Conservation (phyloP, 2,113 vertebrate genomes). For the Cervus canadensis region DNA sequence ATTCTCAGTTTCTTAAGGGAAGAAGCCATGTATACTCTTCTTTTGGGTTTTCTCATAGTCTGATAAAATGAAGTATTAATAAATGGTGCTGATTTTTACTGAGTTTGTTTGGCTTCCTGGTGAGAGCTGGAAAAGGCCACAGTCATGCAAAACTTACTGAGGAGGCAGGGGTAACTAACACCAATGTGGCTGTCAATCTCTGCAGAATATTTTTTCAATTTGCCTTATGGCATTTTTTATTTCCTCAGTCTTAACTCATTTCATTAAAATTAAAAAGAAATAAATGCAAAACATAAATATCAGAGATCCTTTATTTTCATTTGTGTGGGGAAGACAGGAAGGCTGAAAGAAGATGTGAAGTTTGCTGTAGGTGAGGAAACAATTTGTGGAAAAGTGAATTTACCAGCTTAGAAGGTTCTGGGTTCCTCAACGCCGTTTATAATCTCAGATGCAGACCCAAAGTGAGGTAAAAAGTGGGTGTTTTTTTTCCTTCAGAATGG, state of each 20-base stretch:
- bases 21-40: background rate
- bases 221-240: background rate
- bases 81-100: background rate
- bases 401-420: background rate
- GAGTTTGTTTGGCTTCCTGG: background rate
- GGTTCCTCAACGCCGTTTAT: background rate
- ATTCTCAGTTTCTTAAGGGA: background rate
- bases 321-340: background rate
- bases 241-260: slow-evolving; percentile 9
- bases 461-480: background rate
- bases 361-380: background rate
- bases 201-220: background rate
- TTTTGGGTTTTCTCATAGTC: background rate
- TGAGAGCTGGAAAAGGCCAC: background rate
- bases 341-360: background rate
- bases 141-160: background rate
- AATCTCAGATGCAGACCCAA: background rate
- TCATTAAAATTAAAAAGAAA: slow-evolving; percentile 34
- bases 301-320: background rate
- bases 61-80: background rate
- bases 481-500: background rate
- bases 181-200: background rate
- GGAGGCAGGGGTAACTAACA: background rate
- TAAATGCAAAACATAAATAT: background rate
- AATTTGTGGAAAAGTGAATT: background rate